Conservation (phyloP, 2,888 invertebrate species). For the Doris montereyensis region DNA sequence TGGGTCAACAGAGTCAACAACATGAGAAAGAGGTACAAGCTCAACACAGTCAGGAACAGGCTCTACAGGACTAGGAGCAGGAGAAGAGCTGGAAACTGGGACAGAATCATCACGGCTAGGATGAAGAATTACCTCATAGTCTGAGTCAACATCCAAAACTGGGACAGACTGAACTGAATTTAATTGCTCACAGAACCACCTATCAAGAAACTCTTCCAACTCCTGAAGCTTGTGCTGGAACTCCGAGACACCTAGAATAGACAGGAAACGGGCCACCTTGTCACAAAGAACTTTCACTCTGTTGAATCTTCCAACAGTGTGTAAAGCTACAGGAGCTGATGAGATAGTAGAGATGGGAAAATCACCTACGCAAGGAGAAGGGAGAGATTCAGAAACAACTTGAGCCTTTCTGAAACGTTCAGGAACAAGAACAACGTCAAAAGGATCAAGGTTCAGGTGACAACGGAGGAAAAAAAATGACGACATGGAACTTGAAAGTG, state of each 20-base stretch:
- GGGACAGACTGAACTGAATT: background rate
- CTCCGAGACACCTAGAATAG: slow-evolving; percentile 1
- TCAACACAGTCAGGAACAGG: background rate
- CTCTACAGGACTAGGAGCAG: background rate
- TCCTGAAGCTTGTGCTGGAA: slow-evolving; percentile 16
- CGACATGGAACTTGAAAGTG: slow-evolving; percentile 21
- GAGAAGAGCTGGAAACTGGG: background rate
- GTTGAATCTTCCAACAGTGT: slow-evolving; percentile 1
- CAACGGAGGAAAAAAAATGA: background rate
- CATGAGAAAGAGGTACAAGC: background rate
- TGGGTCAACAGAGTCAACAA: background rate
- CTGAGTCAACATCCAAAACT: background rate
- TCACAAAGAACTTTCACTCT: slow-evolving; percentile 11
- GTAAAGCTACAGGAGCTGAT: background rate
- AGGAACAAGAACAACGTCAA: slow-evolving; percentile 14
- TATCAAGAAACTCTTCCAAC: background rate
- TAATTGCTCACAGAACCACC: background rate
- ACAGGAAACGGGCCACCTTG: slow-evolving; percentile 4
- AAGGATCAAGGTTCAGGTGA: slow-evolving; percentile 14
- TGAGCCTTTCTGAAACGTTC: background rate
- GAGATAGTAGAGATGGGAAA: background rate
- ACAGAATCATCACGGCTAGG: background rate
- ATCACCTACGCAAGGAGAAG: background rate
- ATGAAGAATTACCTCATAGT: background rate
- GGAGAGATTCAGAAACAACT: background rate